Conservation (phyloP, 2,888 invertebrate species). For the Lasioglossum malachurum region DNA sequence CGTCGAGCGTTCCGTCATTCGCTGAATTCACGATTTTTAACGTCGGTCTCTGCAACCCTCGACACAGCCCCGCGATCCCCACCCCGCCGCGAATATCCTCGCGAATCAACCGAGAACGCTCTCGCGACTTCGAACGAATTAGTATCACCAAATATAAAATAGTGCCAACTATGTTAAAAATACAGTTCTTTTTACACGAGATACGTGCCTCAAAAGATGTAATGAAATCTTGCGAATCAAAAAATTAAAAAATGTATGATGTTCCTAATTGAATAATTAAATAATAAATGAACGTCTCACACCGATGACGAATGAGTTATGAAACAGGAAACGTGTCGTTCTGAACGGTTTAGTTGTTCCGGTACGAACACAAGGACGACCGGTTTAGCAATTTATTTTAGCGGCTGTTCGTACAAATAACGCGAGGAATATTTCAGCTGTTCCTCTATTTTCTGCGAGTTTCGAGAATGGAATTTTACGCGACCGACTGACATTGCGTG, state of each 20-base stretch:
- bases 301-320: background rate
- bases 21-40: background rate
- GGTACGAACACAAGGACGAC: background rate
- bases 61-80: background rate
- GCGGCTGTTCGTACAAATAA: background rate
- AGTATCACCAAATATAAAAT: background rate
- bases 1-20: slow-evolving; percentile 12
- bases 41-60: background rate
- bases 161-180: background rate
- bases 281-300: background rate
- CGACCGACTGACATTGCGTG: background rate
- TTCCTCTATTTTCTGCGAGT: background rate
- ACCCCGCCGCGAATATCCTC: background rate
- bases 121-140: background rate
- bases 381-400: background rate
- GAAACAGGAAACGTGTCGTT: background rate
- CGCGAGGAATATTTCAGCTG: background rate
- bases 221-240: background rate
- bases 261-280: background rate
- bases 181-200: background rate
- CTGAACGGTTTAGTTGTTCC: background rate
- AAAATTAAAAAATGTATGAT: background rate
- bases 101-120: slow-evolving; percentile 2
- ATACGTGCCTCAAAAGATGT: background rate
- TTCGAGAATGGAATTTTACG: background rate